phyloP scores from a whole-genome alignment of 2,888 invertebrate species.

The Julus scandinavius region DNA sequence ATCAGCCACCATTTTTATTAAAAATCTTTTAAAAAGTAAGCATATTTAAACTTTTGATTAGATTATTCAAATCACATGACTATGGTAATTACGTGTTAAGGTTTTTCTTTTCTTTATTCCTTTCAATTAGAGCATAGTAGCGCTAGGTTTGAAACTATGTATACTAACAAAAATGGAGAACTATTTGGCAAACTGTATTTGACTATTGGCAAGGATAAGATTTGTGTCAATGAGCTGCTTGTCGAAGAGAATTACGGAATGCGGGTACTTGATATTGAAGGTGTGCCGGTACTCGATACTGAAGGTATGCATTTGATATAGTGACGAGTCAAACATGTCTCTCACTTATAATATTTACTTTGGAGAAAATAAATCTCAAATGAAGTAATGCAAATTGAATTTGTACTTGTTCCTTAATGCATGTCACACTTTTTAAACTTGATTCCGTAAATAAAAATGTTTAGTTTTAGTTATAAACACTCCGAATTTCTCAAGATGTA shows the following conservation, averaged over 20 bases:
- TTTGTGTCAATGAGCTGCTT: background rate
- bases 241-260: background rate
- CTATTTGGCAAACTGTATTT: background rate
- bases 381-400: too few species aligned
- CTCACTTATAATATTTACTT: background rate
- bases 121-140: background rate
- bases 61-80: background rate
- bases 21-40: background rate
- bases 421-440: too few species aligned
- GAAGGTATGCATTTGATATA: background rate
- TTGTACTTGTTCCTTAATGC: too few species aligned
- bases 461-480: too few species aligned
- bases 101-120: background rate
- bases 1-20: background rate
- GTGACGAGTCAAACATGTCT: background rate
- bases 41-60: background rate
- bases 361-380: background rate
- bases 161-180: background rate
- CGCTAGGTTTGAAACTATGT: background rate
- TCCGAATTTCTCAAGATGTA: too few species aligned
- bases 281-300: background rate
- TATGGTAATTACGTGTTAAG: too few species aligned
- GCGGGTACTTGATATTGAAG: background rate
- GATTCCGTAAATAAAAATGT: too few species aligned
- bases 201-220: background rate